Conservation (phyloP, 2,113 vertebrate genomes). For the Ramphastos sulfuratus region DNA sequence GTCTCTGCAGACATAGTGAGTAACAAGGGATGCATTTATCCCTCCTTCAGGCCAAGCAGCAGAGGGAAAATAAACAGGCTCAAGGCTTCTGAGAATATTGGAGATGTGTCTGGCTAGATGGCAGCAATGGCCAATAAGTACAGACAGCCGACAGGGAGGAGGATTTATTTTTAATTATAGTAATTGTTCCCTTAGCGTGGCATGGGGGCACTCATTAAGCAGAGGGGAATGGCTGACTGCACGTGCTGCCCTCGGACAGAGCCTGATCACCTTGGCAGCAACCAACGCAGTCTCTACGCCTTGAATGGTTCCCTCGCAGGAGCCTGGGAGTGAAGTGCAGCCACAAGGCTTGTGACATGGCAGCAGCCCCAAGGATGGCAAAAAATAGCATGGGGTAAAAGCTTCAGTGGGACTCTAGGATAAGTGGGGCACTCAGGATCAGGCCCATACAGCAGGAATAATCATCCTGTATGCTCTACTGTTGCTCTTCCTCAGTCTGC, state of each 20-base stretch:
- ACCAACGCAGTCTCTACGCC: accelerated
- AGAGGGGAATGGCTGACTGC: not conserved
- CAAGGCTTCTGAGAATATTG: not conserved
- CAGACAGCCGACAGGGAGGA: not conserved
- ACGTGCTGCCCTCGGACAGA: not conserved
- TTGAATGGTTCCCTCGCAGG: not conserved
- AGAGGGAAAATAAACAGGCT: constrained; percentile 32
- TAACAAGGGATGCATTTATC: constrained; percentile 25
- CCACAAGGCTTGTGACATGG: accelerated
- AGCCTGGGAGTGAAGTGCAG: not conserved
- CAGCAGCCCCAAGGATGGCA: not conserved
- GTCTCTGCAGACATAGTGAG: not conserved
- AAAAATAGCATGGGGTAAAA: accelerated
- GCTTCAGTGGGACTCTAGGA: accelerated
- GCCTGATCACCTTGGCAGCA: accelerated
- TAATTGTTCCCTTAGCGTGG: not conserved
- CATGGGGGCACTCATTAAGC: accelerated
- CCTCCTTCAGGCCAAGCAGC: not conserved
- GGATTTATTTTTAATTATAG: not conserved
- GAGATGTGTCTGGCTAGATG: constrained; percentile 47
- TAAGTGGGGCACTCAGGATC: not conserved
- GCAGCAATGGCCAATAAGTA: constrained; percentile 60
- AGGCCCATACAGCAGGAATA: accelerated
- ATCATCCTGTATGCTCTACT: accelerated
- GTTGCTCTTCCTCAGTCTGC: not conserved